These are phyloP conservation scores for Ceyx erithaca DNA, from an alignment of 2,797 vertebrate genomes.

Conservation along the genomic window DNA sequence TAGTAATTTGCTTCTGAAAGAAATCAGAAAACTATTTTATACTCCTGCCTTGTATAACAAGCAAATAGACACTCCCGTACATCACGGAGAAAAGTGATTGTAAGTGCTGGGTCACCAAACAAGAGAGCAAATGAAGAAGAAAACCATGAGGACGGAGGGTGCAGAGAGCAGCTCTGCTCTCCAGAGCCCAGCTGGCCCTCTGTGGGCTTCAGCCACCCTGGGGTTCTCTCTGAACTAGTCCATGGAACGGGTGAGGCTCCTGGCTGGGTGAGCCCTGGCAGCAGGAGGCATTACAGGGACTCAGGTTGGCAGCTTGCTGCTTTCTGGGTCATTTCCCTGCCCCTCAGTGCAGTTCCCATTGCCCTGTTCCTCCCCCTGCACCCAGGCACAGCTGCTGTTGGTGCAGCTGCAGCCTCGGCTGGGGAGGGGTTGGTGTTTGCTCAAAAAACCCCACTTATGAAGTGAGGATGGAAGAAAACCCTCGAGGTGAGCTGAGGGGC, in stretches of 20 bases:
- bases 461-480: not conserved
- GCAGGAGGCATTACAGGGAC: not conserved
- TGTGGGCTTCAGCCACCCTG: not conserved
- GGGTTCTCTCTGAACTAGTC: not conserved
- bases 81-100: conserved; percentile 60
- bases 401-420: not conserved
- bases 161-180: not conserved
- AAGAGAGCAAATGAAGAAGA: not conserved
- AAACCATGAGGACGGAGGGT: not conserved
- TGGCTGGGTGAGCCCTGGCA: not conserved
- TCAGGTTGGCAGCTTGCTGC: not conserved
- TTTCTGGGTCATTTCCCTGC: not conserved
- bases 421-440: not conserved
- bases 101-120: conserved; percentile 62
- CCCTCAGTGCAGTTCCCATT: not conserved
- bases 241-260: not conserved
- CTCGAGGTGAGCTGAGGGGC: accelerated
- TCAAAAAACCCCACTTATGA: not conserved
- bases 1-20: conserved; percentile 91
- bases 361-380: not conserved
- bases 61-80: conserved; percentile 86
- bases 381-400: not conserved
- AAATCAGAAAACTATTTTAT: conserved; percentile 94
- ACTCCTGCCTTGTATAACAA: conserved; percentile 99
- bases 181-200: not conserved